A percentile compares a stretch with the other conserved stretches of the same genome.
phyloP scores from a whole-genome alignment of 2,888 invertebrate species.

The Harpagoxenus sublaevis region DNA sequence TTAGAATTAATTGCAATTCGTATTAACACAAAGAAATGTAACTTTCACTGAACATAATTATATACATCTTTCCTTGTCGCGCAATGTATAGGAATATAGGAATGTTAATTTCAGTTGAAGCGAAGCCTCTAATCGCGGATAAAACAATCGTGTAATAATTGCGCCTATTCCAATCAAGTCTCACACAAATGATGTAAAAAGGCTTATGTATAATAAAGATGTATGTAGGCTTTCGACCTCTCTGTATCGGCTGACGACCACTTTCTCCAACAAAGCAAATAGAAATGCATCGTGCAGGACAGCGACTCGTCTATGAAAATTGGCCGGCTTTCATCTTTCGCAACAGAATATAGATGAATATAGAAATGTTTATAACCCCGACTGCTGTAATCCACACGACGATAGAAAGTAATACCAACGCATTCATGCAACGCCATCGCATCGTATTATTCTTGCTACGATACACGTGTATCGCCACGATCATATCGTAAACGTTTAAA shows the following conservation, averaged over 20 bases:
- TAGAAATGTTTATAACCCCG: background rate
- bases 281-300: constrained; percentile 64
- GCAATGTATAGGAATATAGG: background rate
- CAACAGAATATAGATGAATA: constrained; percentile 55
- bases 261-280: constrained; percentile 73
- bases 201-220: constrained; percentile 28
- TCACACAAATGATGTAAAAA: constrained; percentile 63
- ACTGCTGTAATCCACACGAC: constrained; percentile 17
- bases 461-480: background rate
- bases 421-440: background rate
- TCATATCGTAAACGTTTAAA: constrained; percentile 76
- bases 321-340: constrained; percentile 66
- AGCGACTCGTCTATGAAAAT: constrained; percentile 69
- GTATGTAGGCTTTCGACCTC: constrained; percentile 32
- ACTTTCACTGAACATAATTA: constrained; percentile 29
- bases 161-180: constrained; percentile 49
- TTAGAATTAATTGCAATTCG: constrained; percentile 18
- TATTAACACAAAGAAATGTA: constrained; percentile 7
- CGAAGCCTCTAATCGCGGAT: background rate
- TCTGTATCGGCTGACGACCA: constrained; percentile 24
- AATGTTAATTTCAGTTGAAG: background rate
- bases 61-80: background rate
- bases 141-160: constrained; percentile 26
- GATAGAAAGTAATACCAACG: constrained; percentile 12
- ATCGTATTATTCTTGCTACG: background rate